Conservation (phyloP, 2,113 vertebrate species). For the Rhegmatorhina hoffmannsi region DNA sequence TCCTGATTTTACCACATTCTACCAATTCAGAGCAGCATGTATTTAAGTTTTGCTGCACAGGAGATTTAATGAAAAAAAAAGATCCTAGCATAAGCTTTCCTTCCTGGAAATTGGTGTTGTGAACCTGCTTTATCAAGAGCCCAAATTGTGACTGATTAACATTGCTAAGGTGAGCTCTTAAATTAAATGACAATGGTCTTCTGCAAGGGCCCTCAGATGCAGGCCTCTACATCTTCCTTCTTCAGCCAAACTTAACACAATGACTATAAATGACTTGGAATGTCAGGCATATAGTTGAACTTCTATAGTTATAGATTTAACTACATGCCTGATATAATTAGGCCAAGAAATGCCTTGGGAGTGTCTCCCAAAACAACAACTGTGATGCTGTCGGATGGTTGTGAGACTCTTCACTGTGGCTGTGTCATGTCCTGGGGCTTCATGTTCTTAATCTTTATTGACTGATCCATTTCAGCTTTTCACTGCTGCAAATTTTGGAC, state of each 20-base stretch:
- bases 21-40: background rate
- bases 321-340: background rate
- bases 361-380: background rate
- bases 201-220: background rate
- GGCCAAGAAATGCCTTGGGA: background rate
- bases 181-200: background rate
- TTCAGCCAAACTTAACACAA: background rate
- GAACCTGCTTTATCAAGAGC: background rate
- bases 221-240: background rate
- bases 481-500: background rate
- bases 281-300: background rate
- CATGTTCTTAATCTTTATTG: background rate
- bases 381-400: background rate
- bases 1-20: background rate
- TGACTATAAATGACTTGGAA: background rate
- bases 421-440: background rate
- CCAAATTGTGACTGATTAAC: background rate
- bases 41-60: background rate
- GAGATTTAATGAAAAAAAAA: background rate
- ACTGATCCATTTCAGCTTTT: background rate
- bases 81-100: background rate
- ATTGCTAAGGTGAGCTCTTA: background rate
- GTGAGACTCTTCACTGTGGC: background rate
- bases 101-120: background rate
- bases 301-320: background rate